These are phyloP conservation scores for Ceyx erithaca DNA, from an alignment of 2,797 vertebrate genomes.

Conservation along the genomic window DNA sequence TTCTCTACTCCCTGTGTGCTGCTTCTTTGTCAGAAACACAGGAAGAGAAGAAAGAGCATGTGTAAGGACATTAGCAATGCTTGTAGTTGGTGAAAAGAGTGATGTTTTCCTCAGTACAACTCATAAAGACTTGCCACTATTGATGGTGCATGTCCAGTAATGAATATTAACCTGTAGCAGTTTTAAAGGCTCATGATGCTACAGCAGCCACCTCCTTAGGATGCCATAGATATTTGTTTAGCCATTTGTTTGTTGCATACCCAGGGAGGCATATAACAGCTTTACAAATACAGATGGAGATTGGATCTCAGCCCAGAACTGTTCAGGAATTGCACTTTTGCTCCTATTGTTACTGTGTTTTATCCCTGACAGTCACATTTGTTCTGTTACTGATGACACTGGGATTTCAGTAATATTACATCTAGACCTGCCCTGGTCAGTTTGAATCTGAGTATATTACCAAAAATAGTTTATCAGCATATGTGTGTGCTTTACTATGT, in stretches of 20 bases:
- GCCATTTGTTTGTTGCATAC: not conserved
- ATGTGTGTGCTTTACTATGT: not conserved
- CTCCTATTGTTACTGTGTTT: not conserved
- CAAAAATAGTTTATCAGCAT: not conserved
- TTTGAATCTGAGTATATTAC: not conserved
- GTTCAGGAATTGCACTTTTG: conserved; percentile 29
- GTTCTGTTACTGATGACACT: not conserved
- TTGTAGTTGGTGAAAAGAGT: conserved; percentile 12
- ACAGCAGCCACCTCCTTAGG: not conserved
- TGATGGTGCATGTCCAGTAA: not conserved
- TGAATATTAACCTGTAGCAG: not conserved
- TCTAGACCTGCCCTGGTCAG: not conserved
- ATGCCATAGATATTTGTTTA: not conserved
- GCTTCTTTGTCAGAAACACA: not conserved
- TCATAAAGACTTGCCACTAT: not conserved
- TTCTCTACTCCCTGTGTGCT: not conserved
- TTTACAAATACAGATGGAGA: conserved; percentile 20
- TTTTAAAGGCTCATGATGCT: not conserved
- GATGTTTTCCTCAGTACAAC: not conserved
- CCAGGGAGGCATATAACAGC: not conserved
- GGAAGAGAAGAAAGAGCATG: not conserved
- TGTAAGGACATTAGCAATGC: not conserved
- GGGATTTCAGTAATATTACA: not conserved
- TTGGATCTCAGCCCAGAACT: conserved; percentile 54
- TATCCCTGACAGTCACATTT: not conserved